Base-by-base conservation (phyloP, 2,113 vertebrate species). In the Pyxicephalus adspersus region DNA sequence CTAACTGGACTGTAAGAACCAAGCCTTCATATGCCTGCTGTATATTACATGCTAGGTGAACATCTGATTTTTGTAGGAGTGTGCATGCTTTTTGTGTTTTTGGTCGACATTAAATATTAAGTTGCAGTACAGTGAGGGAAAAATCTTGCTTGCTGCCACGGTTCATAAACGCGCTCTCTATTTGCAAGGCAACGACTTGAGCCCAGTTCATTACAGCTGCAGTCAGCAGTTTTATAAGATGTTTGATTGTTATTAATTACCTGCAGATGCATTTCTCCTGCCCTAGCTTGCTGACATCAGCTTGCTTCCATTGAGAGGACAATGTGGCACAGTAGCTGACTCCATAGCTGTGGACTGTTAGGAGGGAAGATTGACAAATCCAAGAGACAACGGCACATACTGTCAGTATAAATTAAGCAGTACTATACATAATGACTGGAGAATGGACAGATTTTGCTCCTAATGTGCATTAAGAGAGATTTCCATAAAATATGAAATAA, bases 241-340 rank as follows among this genome's bases (percentile, higher is more conserved):
- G 84, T 82, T 83, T 90, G 89, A 89, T 88, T 90, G 90, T 90
- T 90, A 90, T 90, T 91, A 89, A 92, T 94, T 90, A 88, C 76
- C 84, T 89, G 86, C 90, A 92, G 89, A 90, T 88, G 87, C 87
- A 85, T 88, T 87, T 89, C 83, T 79, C 77, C 81, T 83, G 81
- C 84, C 86, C 65, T 0, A 15, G 80, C 84, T 85, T 87, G 83
- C 86, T 88, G 85, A 84, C 83, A 83, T 83, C 87, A 88, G 90
- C 17, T 9, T 57, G 52, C 76, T 76, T 19, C 26, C 83, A 87
- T 84, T 50, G 82, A 84, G 83, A 86, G 78, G 86, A 89, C 75
- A 86, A 72, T 80, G 3, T 70, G 9, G 2, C 0, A 16, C 67
- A 61, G 77, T 22, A 84, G 61, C 22, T 63, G 84, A 79, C 76